Evolutionary conservation across 37 sponge, comb jelly and placozoan genomes (phyloP).

Genomic region (Chondrosia reniformis): DNA sequence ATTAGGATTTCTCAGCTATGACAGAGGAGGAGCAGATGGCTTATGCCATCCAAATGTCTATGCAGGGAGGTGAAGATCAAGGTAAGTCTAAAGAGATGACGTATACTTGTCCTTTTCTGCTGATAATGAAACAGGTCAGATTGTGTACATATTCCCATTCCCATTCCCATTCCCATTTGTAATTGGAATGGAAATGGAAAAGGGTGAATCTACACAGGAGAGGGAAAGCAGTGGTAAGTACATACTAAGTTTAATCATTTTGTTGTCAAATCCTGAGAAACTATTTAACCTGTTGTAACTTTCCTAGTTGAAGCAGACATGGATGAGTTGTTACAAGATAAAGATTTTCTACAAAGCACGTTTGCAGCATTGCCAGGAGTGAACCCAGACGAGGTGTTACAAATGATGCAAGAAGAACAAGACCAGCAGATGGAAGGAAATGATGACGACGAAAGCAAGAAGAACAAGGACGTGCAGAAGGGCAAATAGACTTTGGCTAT

Average conservation of each 20-base stretch:
- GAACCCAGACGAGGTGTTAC: slow-evolving; percentile 86
- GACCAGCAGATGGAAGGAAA: not conserved
- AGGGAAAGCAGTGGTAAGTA: not conserved
- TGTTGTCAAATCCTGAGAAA: too few species aligned
- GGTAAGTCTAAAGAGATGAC: too few species aligned
- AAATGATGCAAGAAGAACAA: slow-evolving; percentile 63
- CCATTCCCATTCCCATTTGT: not conserved
- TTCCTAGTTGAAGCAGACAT: slow-evolving; percentile 42
- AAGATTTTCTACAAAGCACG: slow-evolving; percentile 82
- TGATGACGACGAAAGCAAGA: not conserved
- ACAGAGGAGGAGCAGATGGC: slow-evolving; percentile 94
- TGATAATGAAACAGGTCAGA: too few species aligned
- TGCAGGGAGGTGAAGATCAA: too few species aligned
- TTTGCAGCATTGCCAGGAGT: slow-evolving; percentile 86
- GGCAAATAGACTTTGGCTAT: too few species aligned
- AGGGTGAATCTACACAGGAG: not conserved
- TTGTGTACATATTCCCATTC: not conserved
- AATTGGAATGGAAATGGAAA: slow-evolving; percentile 12
- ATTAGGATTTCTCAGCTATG: too few species aligned
- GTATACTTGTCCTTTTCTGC: too few species aligned
- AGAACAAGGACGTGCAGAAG: not conserved
- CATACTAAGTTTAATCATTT: too few species aligned
- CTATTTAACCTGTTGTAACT: too few species aligned
- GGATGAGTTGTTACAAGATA: slow-evolving; percentile 74
- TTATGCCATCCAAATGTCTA: slow-evolving; percentile 90